Evolutionary conservation across 1,140 invertebrate genomes (phyloP).

Genomic region (Diachasma alloeum): DNA sequence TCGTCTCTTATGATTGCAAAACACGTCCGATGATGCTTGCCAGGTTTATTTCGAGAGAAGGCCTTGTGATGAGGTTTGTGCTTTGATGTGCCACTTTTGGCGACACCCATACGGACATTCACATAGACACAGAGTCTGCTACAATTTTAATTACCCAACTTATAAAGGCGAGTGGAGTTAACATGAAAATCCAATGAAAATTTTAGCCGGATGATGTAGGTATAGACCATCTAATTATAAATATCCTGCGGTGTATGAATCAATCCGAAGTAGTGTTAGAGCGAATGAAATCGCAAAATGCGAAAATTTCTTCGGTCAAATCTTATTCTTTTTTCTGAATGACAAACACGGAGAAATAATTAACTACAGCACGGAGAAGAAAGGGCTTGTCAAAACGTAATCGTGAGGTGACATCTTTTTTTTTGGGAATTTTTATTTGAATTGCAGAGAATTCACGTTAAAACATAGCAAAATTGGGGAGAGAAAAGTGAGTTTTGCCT

Average conservation of each 20-base stretch:
- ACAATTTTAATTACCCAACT: not conserved
- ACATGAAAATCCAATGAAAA: not conserved
- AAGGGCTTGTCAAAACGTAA: too few species aligned
- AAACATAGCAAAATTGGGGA: too few species aligned
- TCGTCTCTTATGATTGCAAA: slow-evolving; percentile 24
- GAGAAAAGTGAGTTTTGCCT: too few species aligned
- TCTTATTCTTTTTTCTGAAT: too few species aligned
- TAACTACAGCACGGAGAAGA: too few species aligned
- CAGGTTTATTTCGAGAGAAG: slow-evolving; percentile 35
- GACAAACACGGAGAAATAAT: too few species aligned
- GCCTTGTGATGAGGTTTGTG: slow-evolving; percentile 21
- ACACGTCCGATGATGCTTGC: slow-evolving; percentile 20
- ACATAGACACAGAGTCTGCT: not conserved
- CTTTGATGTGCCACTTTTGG: slow-evolving; percentile 5
- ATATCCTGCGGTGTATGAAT: not conserved
- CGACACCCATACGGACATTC: not conserved
- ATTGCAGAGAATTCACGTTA: too few species aligned
- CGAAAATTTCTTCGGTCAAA: too few species aligned
- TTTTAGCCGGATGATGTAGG: not conserved
- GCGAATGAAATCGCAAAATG: too few species aligned
- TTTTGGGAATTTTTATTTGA: too few species aligned
- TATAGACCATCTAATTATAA: not conserved
- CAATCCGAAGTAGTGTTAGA: not conserved
- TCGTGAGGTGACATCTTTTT: too few species aligned
- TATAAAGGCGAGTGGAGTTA: not conserved